A percentile compares a stretch with the other conserved stretches of the same genome.
These are phyloP conservation scores for Lochmaea capreae DNA, from an alignment of 2,888 invertebrate genomes.

Conservation along the genomic window DNA sequence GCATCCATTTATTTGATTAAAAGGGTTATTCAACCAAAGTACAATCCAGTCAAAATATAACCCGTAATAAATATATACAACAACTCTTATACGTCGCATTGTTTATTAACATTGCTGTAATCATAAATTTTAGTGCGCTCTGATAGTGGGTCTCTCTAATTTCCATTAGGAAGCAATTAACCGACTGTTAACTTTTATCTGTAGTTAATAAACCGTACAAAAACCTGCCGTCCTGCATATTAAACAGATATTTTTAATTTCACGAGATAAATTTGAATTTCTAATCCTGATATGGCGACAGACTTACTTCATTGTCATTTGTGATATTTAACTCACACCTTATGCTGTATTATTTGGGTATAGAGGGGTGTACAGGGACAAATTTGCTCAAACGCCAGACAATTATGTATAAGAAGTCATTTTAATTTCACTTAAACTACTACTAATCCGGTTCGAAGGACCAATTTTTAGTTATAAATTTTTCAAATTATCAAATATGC, in stretches of 20 bases:
- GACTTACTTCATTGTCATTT: conserved; percentile 31
- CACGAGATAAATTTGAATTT: conserved; percentile 30
- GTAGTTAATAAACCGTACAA: conserved; percentile 31
- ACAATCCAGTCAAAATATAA: not conserved
- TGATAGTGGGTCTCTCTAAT: conserved; percentile 34
- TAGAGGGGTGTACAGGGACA: not conserved
- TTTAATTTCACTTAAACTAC: too few species aligned
- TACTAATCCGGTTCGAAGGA: too few species aligned
- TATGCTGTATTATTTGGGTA: conserved; percentile 20
- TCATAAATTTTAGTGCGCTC: conserved; percentile 26
- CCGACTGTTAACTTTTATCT: conserved; percentile 40
- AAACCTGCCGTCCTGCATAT: conserved; percentile 37
- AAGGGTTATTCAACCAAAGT: not conserved
- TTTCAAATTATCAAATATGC: too few species aligned
- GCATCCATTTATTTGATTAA: too few species aligned
- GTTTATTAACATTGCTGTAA: conserved; percentile 28
- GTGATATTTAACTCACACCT: conserved; percentile 26
- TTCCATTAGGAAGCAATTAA: conserved; percentile 36
- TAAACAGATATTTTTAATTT: conserved; percentile 37
- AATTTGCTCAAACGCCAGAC: not conserved
- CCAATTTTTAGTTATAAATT: not conserved
- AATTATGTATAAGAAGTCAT: not conserved
- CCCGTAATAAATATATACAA: conserved; percentile 1
- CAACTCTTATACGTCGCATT: conserved; percentile 5
- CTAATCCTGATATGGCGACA: conserved; percentile 26